These are phyloP conservation scores for Mesocricetus auratus DNA, from an alignment of 2,113 vertebrate species.

Conservation along the genomic window DNA sequence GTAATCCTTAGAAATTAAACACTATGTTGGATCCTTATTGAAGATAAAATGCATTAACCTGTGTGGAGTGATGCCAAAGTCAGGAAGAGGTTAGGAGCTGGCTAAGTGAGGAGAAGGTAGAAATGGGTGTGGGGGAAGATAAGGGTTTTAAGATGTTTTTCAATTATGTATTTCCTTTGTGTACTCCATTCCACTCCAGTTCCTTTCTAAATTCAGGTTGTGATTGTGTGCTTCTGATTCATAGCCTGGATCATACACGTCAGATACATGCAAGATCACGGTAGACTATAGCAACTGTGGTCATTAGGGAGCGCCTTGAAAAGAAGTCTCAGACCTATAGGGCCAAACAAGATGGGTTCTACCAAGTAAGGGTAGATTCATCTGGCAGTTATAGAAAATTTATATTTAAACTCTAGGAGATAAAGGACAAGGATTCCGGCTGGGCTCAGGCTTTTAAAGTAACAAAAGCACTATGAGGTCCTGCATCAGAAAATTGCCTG, in stretches of 20 bases:
- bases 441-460: neutral
- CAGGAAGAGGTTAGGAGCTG: neutral
- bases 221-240: neutral
- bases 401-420: constrained; percentile 5
- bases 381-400: neutral
- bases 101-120: no score
- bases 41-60: constrained; percentile 2
- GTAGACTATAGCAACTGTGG: neutral
- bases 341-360: neutral
- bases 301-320: neutral
- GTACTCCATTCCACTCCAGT: neutral
- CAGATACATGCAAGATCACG: neutral
- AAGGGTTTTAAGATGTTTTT: neutral
- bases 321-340: neutral
- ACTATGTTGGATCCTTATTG: neutral
- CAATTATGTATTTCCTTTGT: neutral
- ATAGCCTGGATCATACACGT: neutral
- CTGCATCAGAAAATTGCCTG: neutral
- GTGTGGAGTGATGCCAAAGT: neutral
- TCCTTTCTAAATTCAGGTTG: neutral
- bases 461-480: neutral
- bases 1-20: constrained; percentile 15
- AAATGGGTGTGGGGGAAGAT: neutral
- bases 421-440: neutral
- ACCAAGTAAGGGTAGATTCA: neutral